Conservation (phyloP, 2,113 vertebrate species). For the Podocnemis expansa region DNA sequence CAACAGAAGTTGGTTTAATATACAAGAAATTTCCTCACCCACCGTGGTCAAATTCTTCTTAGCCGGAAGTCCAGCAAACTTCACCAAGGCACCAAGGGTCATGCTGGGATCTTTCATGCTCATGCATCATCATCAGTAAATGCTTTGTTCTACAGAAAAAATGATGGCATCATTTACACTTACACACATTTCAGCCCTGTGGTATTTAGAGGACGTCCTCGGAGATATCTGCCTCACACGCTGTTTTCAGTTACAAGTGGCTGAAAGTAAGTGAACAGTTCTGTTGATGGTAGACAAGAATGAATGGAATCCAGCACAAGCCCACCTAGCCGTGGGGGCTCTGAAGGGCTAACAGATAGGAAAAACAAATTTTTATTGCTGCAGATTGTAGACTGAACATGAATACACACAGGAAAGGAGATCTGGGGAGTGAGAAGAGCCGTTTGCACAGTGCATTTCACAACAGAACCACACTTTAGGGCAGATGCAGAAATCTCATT, state of each 20-base stretch:
- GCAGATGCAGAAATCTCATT: neutral
- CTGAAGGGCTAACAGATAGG: neutral
- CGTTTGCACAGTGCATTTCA: neutral
- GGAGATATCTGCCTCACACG: neutral
- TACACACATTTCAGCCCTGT: neutral
- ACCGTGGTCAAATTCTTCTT: neutral
- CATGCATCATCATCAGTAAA: neutral
- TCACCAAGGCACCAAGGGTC: neutral
- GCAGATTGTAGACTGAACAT: neutral
- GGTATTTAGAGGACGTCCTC: neutral
- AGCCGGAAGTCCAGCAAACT: neutral
- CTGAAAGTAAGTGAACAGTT: neutral
- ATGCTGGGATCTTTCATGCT: neutral
- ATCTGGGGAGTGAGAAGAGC: neutral
- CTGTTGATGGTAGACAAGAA: neutral
- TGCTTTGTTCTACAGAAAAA: neutral
- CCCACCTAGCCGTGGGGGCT: neutral
- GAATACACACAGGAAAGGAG: neutral
- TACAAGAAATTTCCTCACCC: neutral
- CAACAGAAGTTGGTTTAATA: neutral
- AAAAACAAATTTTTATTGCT: neutral
- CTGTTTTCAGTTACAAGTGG: neutral
- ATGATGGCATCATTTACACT: neutral
- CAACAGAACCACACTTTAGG: accelerated
- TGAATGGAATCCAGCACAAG: accelerated